A percentile compares a stretch with the other conserved stretches of the same genome.
Evolutionary conservation across 2,797 vertebrate genomes (phyloP).

Genomic region (Melanotaenia boesemani): DNA sequence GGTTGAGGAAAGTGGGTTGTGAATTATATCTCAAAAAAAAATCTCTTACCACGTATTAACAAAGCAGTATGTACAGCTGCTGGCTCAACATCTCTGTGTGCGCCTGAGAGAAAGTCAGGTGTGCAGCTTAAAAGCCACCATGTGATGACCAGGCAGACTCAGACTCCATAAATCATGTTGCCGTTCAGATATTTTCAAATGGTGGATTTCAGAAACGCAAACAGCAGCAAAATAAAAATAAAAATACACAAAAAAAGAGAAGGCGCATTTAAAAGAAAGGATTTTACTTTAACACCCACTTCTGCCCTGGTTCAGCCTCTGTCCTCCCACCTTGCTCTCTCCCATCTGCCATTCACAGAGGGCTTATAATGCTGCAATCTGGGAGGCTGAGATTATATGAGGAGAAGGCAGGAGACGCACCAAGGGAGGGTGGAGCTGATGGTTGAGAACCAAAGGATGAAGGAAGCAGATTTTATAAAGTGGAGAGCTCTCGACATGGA

Average conservation of each 20-base stretch:
- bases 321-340: slow-evolving; percentile 71
- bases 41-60: not conserved
- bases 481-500: slow-evolving; percentile 25
- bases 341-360: slow-evolving; percentile 74
- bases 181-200: slow-evolving; percentile 59
- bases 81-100: slow-evolving; percentile 30
- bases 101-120: slow-evolving; percentile 52
- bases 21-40: slow-evolving; percentile 10
- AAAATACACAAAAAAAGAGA: slow-evolving; percentile 12
- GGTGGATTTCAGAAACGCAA: slow-evolving; percentile 56
- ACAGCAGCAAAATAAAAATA: slow-evolving; percentile 33
- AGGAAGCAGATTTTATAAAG: slow-evolving; percentile 54
- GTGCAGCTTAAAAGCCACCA: slow-evolving; percentile 45
- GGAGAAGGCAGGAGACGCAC: slow-evolving; percentile 54
- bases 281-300: slow-evolving; percentile 73
- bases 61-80: slow-evolving; percentile 11
- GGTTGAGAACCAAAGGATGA: slow-evolving; percentile 45
- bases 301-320: slow-evolving; percentile 59
- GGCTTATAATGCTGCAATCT: slow-evolving; percentile 69
- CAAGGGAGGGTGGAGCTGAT: slow-evolving; percentile 46
- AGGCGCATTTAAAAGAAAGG: slow-evolving; percentile 53
- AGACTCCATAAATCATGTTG: slow-evolving; percentile 62
- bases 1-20: not conserved
- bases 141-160: slow-evolving; percentile 70
- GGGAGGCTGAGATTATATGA: slow-evolving; percentile 66